Percentiles rank a stretch among this genome's conserved stretches.
Conservation (phyloP, 1,140 invertebrate species). For the Centruroides vittatus region DNA sequence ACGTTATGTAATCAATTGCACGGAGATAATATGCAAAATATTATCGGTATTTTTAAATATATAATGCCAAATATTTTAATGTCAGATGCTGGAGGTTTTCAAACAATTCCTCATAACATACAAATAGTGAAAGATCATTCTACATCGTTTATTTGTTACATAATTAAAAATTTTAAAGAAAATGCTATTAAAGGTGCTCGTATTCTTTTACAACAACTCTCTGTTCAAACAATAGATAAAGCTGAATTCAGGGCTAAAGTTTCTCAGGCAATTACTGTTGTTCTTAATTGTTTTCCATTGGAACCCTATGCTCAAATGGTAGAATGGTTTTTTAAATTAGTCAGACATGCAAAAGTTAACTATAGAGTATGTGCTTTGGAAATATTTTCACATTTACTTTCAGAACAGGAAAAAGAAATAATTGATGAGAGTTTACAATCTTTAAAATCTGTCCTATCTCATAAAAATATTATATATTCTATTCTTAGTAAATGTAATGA, state of each 20-base stretch:
- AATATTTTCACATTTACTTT: constrained; percentile 36
- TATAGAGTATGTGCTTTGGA: constrained; percentile 41
- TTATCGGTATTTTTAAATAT: constrained; percentile 34
- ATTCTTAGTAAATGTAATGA: constrained; percentile 39
- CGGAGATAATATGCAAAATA: constrained; percentile 31
- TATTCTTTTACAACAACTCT: constrained; percentile 41
- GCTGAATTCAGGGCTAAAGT: constrained; percentile 40
- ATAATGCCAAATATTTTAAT: constrained; percentile 35
- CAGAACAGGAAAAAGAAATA: constrained; percentile 21
- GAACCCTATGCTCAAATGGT: constrained; percentile 30
- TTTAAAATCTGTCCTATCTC: constrained; percentile 17
- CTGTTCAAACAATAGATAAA: constrained; percentile 40
- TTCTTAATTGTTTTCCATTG: constrained; percentile 31
- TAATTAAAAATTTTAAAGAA: constrained; percentile 29
- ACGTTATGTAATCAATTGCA: constrained; percentile 34
- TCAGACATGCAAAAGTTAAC: constrained; percentile 34
- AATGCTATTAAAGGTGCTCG: constrained; percentile 27
- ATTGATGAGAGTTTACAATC: neutral
- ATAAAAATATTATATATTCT: constrained; percentile 34
- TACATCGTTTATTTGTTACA: constrained; percentile 35
- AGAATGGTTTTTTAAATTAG: constrained; percentile 36
- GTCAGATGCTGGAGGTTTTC: constrained; percentile 24
- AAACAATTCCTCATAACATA: constrained; percentile 29
- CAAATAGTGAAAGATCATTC: constrained; percentile 33
- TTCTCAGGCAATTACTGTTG: constrained; percentile 33